A percentile compares a stretch with the other conserved stretches of the same genome.
These are phyloP conservation scores for Halichondria panicea DNA, from an alignment of 37 sponge, comb jelly and placozoan species.

Conservation along the genomic window DNA sequence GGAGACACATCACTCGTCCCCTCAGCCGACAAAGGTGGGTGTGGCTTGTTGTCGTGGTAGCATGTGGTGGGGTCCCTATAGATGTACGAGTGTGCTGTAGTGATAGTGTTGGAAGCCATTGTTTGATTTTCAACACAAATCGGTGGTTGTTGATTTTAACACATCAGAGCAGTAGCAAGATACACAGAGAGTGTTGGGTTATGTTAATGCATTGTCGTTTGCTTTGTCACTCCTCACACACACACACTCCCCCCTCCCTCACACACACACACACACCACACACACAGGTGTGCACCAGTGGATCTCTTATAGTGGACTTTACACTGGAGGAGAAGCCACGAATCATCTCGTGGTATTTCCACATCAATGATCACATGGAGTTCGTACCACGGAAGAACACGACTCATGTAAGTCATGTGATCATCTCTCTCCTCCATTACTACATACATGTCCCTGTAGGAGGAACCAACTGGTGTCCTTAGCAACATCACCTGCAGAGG, in stretches of 20 bases:
- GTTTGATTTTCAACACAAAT: no score
- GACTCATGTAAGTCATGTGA: no score
- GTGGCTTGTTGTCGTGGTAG: no score
- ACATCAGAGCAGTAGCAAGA: no score
- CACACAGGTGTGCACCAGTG: conserved; percentile 50
- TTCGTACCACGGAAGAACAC: conserved; percentile 49
- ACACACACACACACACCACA: no score
- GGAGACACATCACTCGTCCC: conserved; percentile 45
- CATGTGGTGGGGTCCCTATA: no score
- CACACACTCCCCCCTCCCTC: no score
- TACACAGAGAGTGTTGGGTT: no score
- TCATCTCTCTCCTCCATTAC: neutral
- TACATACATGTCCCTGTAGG: conserved; percentile 12
- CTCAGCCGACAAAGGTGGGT: conserved; percentile 23
- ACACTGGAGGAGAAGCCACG: conserved; percentile 68
- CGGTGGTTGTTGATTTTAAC: no score
- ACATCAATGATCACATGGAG: conserved; percentile 48
- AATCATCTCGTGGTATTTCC: conserved; percentile 56
- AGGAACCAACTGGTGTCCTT: conserved; percentile 5
- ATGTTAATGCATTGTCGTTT: no score
- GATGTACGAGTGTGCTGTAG: no score
- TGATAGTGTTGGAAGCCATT: no score
- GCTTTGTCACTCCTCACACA: neutral
- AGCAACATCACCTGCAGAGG: conserved; percentile 42
- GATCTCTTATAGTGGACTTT: conserved; percentile 60